Evolutionary conservation across 1,140 invertebrate genomes (phyloP), one percentile per base, ranked within the genome.

Genomic region (Andricus grossulariae): DNA sequence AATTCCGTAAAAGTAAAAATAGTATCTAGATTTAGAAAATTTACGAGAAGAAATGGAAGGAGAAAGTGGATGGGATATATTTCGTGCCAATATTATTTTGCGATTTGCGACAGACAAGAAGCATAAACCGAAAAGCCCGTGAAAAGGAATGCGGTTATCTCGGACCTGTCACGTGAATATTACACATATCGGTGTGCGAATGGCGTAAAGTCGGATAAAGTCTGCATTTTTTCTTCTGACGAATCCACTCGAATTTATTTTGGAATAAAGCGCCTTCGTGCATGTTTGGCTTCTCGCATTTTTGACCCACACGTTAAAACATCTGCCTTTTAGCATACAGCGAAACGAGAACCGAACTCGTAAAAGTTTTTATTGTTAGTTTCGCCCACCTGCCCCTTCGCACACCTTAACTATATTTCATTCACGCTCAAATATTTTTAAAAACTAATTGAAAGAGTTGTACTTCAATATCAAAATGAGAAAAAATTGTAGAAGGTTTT

Each of bases 61-160:
- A 66, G 57, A 66, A 66, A 66, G 57, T 66, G 21, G 25, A 25
- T 32, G 13, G 57, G 16, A 66, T 32, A 66, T 66, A 32, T 32
- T 32, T 32, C 25, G 25, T 32, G 25, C 25, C 4, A 32, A 32
- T 32, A 32, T 32, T 32, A 32, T 32, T 32, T 32, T 32, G 25
- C 25, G 25, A 32, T 5, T 32, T 32, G 25, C 25, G 25, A 32
- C 25, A 32, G 25, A 5, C 25, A 32, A 32, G 25, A 32, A 5
- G 25, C 25, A 25, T 18, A 60, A 66, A 66, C 57, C 39, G 16
- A 66, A 66, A 66, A 13, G 16, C n/a, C 57, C 57, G 66, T 79
- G 55, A 50, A 18, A 49, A 54, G 81, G 83, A 85, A 85, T 82
- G 83, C 83, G 74, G 83, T 81, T 75, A 78, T 82, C 80, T 82